Evolutionary conservation across 1,140 invertebrate species (phyloP).

Genomic region (Thaumatotibia leucotreta): DNA sequence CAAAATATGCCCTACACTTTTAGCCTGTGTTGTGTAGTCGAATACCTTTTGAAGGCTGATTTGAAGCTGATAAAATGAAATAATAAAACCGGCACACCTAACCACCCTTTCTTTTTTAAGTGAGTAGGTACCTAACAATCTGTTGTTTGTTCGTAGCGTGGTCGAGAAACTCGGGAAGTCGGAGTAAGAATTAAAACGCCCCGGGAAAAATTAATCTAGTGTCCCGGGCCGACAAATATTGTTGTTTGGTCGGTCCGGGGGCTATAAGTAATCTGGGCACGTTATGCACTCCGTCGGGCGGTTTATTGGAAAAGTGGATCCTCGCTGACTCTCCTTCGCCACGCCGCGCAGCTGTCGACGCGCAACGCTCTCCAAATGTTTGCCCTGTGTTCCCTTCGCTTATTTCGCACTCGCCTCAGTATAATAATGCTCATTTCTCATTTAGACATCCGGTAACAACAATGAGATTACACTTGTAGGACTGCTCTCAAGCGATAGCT

Average conservation of each 20-base stretch:
- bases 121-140: background rate
- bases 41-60: too few relatives aligned
- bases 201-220: conserved; percentile 68
- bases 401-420: background rate
- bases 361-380: conserved; percentile 35
- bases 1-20: too few relatives aligned
- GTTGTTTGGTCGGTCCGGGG: conserved; percentile 57
- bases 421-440: too few relatives aligned
- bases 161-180: background rate
- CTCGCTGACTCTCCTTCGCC: conserved; percentile 17
- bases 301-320: conserved; percentile 65
- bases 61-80: too few relatives aligned
- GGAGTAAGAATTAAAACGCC: conserved; percentile 46
- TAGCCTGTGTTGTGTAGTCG: too few relatives aligned
- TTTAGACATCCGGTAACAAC: too few relatives aligned
- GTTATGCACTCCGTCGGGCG: conserved; percentile 57
- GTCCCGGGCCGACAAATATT: conserved; percentile 65
- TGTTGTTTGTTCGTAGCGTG: background rate
- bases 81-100: too few relatives aligned
- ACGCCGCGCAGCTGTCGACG: conserved; percentile 22
- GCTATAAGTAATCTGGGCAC: conserved; percentile 68
- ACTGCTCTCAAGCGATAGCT: too few relatives aligned
- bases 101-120: background rate
- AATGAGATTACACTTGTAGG: too few relatives aligned
- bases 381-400: conserved; percentile 5